These are phyloP conservation scores for Diorhabda elongata DNA, from an alignment of 1,140 invertebrate species.

Conservation along the genomic window DNA sequence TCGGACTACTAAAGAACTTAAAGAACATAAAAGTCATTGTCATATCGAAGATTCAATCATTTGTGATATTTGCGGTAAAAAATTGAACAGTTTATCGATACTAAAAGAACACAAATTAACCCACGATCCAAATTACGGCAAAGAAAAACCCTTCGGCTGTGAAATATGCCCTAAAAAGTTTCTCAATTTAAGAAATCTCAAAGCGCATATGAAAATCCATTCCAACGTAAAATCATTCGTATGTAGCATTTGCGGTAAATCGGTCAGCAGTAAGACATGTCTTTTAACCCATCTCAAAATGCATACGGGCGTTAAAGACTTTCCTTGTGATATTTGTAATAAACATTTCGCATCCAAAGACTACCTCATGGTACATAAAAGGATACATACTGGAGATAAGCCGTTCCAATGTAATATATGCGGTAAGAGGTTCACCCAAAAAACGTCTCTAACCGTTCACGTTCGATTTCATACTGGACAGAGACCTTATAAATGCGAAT, in stretches of 20 bases:
- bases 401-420: conserved; percentile 74
- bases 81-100: conserved; percentile 27
- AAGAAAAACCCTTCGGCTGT: conserved; percentile 25
- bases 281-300: conserved; percentile 40
- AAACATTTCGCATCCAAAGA: conserved; percentile 65
- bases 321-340: conserved; percentile 41
- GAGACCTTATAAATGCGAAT: conserved; percentile 62
- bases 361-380: conserved; percentile 70
- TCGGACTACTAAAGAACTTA: conserved; percentile 25
- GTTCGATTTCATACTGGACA: conserved; percentile 71
- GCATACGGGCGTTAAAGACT: conserved; percentile 45
- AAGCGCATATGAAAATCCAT: conserved; percentile 60
- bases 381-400: conserved; percentile 68
- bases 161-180: conserved; percentile 33
- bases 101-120: conserved; percentile 36
- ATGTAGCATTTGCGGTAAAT: conserved; percentile 52
- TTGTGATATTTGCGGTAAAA: conserved; percentile 35
- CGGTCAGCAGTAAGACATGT: conserved; percentile 40
- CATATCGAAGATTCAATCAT: conserved; percentile 32
- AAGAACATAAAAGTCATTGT: conserved; percentile 26
- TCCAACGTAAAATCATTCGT: conserved; percentile 57
- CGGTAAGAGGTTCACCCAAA: conserved; percentile 67
- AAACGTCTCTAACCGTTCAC: conserved; percentile 46
- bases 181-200: conserved; percentile 25
- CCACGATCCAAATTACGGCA: conserved; percentile 28